A percentile compares a stretch with the other conserved stretches of the same genome.
phyloP scores from a whole-genome alignment of 2,888 invertebrate genomes.

The Idaea straminata region DNA sequence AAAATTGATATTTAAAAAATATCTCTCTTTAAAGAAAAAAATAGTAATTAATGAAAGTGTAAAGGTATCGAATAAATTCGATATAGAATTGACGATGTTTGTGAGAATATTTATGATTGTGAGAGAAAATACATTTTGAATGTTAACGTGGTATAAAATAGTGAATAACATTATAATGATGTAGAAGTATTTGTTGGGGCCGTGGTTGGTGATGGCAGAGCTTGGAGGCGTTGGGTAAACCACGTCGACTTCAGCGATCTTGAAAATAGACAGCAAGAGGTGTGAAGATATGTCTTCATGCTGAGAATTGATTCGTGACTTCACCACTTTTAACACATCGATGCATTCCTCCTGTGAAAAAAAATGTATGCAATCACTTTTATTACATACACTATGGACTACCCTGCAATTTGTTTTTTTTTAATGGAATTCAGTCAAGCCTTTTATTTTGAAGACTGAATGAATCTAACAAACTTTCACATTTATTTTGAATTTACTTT shows the following conservation, averaged over 20 bases:
- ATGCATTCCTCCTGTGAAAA: conserved; percentile 90
- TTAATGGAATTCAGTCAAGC: no score
- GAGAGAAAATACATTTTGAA: neutral
- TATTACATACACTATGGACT: no score
- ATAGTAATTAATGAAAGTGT: conserved; percentile 45
- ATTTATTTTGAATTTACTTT: neutral
- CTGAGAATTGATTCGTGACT: conserved; percentile 91
- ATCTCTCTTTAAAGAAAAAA: conserved; percentile 57
- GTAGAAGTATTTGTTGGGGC: conserved; percentile 51
- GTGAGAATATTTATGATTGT: conserved; percentile 30
- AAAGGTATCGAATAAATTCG: conserved; percentile 60
- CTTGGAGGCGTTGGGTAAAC: conserved; percentile 86
- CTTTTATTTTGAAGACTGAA: neutral
- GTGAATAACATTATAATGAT: conserved; percentile 54
- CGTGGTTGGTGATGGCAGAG: conserved; percentile 61
- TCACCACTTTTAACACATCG: conserved; percentile 88
- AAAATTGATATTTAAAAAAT: conserved; percentile 63
- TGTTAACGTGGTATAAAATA: conserved; percentile 49
- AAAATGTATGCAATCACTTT: neutral
- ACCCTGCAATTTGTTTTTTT: neutral
- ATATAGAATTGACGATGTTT: conserved; percentile 61
- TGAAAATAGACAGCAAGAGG: conserved; percentile 92
- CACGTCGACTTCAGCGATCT: conserved; percentile 95
- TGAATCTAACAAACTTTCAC: neutral
- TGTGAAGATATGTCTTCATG: conserved; percentile 93